Conservation (phyloP, 2,797 vertebrate species). For the Alcedo atthis region DNA sequence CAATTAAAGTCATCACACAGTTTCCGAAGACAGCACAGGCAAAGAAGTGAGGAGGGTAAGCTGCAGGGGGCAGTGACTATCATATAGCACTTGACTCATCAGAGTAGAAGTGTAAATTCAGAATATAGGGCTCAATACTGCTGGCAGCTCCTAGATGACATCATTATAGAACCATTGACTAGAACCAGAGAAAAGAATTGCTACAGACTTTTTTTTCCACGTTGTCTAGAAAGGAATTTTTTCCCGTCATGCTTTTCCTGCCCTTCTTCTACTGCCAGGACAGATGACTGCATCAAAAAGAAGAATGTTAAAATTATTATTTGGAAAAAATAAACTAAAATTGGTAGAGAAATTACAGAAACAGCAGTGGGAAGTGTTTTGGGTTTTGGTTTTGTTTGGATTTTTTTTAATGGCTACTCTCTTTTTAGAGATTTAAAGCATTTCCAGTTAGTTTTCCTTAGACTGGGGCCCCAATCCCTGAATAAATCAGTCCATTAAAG, state of each 20-base stretch:
- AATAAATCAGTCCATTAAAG: neutral
- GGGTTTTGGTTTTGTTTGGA: neutral
- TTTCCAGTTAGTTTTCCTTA: neutral
- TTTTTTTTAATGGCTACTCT: neutral
- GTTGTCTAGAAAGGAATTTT: neutral
- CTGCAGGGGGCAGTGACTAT: neutral
- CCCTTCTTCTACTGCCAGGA: neutral
- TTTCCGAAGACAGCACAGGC: neutral
- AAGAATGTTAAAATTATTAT: neutral
- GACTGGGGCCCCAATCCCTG: neutral
- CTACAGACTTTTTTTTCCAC: neutral
- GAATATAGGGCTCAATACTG: neutral
- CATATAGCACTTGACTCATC: neutral
- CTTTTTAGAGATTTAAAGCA: neutral
- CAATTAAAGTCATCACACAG: rapidly evolving
- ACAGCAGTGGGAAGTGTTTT: neutral
- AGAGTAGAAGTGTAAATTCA: neutral
- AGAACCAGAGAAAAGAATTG: neutral
- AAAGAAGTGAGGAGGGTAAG: neutral
- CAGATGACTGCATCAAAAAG: neutral
- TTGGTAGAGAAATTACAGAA: neutral
- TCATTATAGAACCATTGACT: neutral
- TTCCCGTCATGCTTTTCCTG: neutral
- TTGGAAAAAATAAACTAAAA: neutral
- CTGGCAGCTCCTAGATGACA: neutral